phyloP scores from a whole-genome alignment of 2,888 invertebrate species.

The Hetaerina titia region DNA sequence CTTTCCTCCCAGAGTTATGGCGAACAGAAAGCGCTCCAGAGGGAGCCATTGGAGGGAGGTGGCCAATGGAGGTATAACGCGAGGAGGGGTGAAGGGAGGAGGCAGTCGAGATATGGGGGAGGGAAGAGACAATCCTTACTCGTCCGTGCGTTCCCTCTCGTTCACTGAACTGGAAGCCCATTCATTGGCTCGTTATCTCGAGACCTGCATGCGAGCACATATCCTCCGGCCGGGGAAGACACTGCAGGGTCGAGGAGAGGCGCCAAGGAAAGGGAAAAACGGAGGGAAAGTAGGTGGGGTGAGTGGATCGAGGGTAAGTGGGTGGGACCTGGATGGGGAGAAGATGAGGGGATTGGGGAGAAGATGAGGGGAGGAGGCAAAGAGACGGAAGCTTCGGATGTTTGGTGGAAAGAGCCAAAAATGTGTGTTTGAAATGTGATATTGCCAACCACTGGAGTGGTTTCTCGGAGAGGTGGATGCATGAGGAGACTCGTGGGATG shows the following conservation, averaged over 20 bases:
- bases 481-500: not conserved
- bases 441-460: not conserved
- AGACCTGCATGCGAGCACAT: slow-evolving; percentile 51
- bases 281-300: not conserved
- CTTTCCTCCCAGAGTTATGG: not conserved
- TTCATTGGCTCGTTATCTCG: slow-evolving; percentile 60
- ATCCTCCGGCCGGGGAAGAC: slow-evolving; percentile 32
- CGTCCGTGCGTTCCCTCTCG: slow-evolving; percentile 47
- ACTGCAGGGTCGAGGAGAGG: not conserved
- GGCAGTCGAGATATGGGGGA: not conserved
- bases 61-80: not conserved
- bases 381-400: not conserved
- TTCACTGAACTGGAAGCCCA: slow-evolving; percentile 56
- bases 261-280: not conserved
- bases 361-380: not conserved
- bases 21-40: slow-evolving; percentile 12
- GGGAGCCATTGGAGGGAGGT: not conserved
- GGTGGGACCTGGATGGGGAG: not conserved
- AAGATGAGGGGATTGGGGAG: not conserved
- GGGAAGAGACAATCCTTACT: slow-evolving; percentile 29
- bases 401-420: not conserved
- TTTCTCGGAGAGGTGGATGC: not conserved
- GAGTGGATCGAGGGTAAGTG: not conserved
- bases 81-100: not conserved
- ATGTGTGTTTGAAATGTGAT: not conserved